Percentiles rank a stretch among this genome's conserved stretches.
Evolutionary conservation across 2,113 vertebrate species (phyloP).

Genomic region (Prunella himalayana): DNA sequence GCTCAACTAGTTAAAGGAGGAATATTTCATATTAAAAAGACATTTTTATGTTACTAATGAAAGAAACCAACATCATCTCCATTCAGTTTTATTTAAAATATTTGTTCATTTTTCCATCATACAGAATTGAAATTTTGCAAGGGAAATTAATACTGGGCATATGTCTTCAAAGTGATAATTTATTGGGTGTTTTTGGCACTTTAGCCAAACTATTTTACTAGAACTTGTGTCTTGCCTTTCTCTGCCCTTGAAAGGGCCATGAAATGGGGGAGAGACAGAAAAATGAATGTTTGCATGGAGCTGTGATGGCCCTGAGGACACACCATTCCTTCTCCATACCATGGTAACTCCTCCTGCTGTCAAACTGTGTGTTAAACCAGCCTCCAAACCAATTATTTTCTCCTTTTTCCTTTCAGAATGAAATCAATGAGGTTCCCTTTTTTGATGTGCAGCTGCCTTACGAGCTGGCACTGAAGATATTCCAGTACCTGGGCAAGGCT

Average conservation of each 20-base stretch:
- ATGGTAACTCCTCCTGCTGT: neutral
- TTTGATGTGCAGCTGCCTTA: slow-evolving; percentile 93
- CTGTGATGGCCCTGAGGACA: neutral
- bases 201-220: neutral
- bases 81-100: neutral
- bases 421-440: slow-evolving; percentile 94
- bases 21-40: neutral
- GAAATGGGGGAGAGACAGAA: neutral
- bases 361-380: neutral
- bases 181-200: neutral
- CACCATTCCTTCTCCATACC: neutral
- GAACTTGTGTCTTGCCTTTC: neutral
- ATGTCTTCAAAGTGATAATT: neutral
- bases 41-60: neutral
- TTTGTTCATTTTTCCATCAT: neutral
- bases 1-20: neutral
- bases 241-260: neutral
- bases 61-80: neutral
- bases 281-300: neutral
- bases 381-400: neutral
- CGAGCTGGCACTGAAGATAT: slow-evolving; percentile 92
- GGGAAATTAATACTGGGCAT: neutral
- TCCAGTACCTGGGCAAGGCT: slow-evolving; percentile 80
- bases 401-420: slow-evolving; percentile 78
- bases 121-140: neutral